Evolutionary conservation across 2,113 vertebrate species (phyloP), one percentile per base, ranked within the genome.

Genomic region (Sprattus sprattus): DNA sequence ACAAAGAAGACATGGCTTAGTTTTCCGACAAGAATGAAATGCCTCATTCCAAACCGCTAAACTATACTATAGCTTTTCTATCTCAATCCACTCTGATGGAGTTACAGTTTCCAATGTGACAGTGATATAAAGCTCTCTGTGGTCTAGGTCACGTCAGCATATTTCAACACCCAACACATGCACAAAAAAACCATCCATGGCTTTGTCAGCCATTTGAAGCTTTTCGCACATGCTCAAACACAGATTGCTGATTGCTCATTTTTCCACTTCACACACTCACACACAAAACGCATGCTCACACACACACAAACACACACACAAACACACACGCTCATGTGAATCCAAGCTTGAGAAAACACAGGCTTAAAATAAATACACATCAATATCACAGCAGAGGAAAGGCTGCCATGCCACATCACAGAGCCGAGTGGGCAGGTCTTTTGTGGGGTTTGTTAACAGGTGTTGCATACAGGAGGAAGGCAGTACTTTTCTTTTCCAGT

Each of bases 381-480:
- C 71, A 78, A 32, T 78, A 78, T 32, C 71, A 60, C 78, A 78
- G 75, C 82, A 85, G 18, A 71, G 25, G 84, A 82, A 82, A 85
- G 80, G 28, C 54, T 49, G 82, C 49, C 88, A 88, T 88, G 88
- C 87, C 84, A 81, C 32, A 44, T 84, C 18, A 84, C 45, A 78
- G 15, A 6, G 15, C 71, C 84, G 85, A 28, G 60, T 83, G 28
- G 44, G 9, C 2, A 2, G 15, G 4, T n/a, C 45, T 67, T 67
- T 82, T 82, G 82, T 83, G n/a, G 39, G 46, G 5, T 60, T 28
- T 15, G 54, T 6, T 64, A 44, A 18, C 87, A 84, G 39, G 45
- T 82, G 52, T 82, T 83, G 54, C 64, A 75, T 82, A 83, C 54
- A 85, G 71, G 28, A n/a, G 82, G 10, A 47, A 60, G 49, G 47